Conservation (phyloP, 1,140 invertebrate species). For the Hypsibius dujardini region DNA sequence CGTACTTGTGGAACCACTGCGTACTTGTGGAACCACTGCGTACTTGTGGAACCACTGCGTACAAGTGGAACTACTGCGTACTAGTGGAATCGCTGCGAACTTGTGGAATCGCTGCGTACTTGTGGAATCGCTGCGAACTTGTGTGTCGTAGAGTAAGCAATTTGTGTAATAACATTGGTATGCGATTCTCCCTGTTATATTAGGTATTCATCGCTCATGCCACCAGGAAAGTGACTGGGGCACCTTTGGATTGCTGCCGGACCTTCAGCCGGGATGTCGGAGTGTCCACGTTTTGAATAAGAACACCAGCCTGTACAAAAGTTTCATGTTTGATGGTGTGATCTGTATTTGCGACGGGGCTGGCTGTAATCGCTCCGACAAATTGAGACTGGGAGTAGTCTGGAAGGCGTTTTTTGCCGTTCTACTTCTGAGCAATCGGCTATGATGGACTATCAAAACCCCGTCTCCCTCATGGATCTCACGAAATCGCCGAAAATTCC, state of each 20-base stretch:
- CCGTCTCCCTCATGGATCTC: neutral
- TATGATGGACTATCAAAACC: neutral
- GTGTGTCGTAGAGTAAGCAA: too few relatives aligned
- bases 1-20: too few relatives aligned
- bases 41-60: too few relatives aligned
- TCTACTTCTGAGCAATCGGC: neutral
- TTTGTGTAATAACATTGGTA: neutral
- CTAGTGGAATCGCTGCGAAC: too few relatives aligned
- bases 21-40: too few relatives aligned
- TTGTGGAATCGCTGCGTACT: too few relatives aligned
- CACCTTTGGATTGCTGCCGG: neutral
- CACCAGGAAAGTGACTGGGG: neutral
- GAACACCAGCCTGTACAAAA: neutral
- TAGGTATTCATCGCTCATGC: slow-evolving; percentile 7
- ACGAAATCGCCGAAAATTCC: neutral
- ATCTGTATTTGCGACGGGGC: neutral
- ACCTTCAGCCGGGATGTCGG: neutral
- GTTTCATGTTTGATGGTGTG: neutral
- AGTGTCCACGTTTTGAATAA: neutral
- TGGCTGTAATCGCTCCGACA: neutral
- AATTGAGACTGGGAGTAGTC: too few relatives aligned
- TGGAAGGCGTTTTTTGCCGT: too few relatives aligned
- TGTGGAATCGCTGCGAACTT: too few relatives aligned
- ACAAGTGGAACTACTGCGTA: too few relatives aligned
- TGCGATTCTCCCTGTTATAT: neutral